Conservation (phyloP, 2,113 vertebrate species). For the Cinclus cinclus region DNA sequence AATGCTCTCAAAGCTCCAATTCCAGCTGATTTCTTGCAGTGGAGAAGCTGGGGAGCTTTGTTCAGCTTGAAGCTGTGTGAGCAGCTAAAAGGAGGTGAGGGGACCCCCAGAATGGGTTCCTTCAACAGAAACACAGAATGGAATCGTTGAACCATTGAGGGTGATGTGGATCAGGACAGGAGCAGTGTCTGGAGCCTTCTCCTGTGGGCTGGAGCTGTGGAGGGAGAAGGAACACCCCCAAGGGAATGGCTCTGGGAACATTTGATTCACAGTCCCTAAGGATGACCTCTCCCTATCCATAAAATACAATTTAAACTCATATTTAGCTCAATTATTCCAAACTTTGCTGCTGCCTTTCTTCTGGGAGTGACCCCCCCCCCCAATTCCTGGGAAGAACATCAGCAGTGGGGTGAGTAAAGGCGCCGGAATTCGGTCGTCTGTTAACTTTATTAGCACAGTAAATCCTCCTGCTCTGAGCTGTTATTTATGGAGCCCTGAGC, state of each 20-base stretch:
- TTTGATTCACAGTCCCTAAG: rapidly evolving
- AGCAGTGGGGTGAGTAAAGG: rapidly evolving
- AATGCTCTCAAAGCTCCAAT: background rate
- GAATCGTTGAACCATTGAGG: rapidly evolving
- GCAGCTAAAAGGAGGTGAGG: background rate
- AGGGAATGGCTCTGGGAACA: rapidly evolving
- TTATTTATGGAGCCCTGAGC: background rate
- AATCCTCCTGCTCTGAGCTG: background rate
- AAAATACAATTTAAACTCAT: rapidly evolving
- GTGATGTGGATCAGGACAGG: background rate
- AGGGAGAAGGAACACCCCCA: background rate
- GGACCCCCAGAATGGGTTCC: background rate
- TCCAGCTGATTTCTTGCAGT: background rate
- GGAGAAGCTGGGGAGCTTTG: background rate
- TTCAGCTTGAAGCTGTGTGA: background rate
- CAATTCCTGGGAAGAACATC: background rate
- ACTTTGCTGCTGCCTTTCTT: background rate
- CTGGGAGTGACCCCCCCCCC: background rate
- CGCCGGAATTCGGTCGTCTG: background rate
- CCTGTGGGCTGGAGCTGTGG: rapidly evolving
- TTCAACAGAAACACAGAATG: rapidly evolving
- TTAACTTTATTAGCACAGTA: background rate
- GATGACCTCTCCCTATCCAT: rapidly evolving
- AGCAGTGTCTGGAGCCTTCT: rapidly evolving
- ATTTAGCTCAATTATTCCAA: rapidly evolving